Evolutionary conservation across 2,797 vertebrate genomes (phyloP).

Genomic region (Tapera naevia): DNA sequence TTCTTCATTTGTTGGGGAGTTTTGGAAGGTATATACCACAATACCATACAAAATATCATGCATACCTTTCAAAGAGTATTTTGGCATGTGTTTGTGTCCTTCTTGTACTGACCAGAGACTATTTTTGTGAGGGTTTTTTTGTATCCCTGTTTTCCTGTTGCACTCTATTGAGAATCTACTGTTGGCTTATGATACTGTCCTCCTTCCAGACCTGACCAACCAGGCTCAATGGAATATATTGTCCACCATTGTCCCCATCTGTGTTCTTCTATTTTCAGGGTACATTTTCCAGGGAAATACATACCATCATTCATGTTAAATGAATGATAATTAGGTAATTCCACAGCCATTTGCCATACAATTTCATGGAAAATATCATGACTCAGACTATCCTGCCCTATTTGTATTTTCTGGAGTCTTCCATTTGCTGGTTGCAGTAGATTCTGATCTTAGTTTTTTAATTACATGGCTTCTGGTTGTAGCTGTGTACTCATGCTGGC

Average conservation of each 20-base stretch:
- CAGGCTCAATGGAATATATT: neutral
- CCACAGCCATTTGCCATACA: neutral
- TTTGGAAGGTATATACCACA: neutral
- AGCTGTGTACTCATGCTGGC: neutral
- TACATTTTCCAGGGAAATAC: neutral
- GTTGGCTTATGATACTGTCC: accelerated
- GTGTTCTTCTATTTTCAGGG: neutral
- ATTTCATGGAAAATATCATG: neutral
- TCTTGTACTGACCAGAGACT: neutral
- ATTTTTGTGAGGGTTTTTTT: neutral
- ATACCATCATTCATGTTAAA: neutral
- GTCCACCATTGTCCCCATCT: neutral
- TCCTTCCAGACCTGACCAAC: neutral
- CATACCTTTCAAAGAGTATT: neutral
- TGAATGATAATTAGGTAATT: neutral
- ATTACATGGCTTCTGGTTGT: neutral
- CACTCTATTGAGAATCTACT: neutral
- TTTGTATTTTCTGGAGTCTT: neutral
- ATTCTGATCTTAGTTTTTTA: neutral
- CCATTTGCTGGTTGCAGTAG: neutral
- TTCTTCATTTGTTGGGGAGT: neutral
- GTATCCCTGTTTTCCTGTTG: neutral
- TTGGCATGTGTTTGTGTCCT: neutral
- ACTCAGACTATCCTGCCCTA: neutral
- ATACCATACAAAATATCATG: neutral